A percentile compares a stretch with the other conserved stretches of the same genome.
Conservation (phyloP, 2,888 invertebrate species). For the Caenorhabditis sp. region DNA sequence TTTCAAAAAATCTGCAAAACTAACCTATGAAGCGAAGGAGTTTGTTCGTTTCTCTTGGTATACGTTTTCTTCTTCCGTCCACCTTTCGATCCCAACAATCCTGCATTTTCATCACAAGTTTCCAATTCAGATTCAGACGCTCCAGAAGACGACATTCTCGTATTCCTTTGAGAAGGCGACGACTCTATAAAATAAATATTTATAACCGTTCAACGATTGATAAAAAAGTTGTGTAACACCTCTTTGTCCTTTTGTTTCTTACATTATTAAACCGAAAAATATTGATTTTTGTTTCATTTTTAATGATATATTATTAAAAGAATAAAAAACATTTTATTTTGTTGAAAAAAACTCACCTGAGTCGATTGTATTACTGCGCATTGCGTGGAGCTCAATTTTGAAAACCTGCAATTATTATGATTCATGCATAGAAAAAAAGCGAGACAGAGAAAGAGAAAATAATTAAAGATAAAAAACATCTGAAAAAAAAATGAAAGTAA, state of each 20-base stretch:
- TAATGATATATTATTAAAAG: background rate
- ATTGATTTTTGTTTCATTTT: background rate
- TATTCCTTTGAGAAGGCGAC: constrained; percentile 28
- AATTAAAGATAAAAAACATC: background rate
- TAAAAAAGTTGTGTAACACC: background rate
- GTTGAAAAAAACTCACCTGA: constrained; percentile 23
- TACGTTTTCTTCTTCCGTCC: background rate
- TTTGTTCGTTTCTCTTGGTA: constrained; percentile 21
- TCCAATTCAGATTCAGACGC: constrained; percentile 45
- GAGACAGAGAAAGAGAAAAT: background rate
- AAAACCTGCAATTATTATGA: constrained; percentile 7
- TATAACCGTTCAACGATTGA: background rate
- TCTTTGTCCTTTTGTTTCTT: background rate
- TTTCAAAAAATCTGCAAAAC: background rate
- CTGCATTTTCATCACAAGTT: constrained; percentile 45
- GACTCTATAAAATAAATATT: constrained; percentile 26
- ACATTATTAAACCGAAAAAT: background rate
- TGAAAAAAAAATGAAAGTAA: background rate
- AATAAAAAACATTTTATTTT: background rate
- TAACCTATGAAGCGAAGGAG: constrained; percentile 33
- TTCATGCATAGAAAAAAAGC: background rate
- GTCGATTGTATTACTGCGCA: constrained; percentile 32
- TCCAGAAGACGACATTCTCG: constrained; percentile 40
- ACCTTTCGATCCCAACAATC: constrained; percentile 23
- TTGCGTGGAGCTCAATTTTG: constrained; percentile 39